These are phyloP conservation scores for Ectemnius cavifrons DNA, from an alignment of 2,888 invertebrate species.

Conservation along the genomic window DNA sequence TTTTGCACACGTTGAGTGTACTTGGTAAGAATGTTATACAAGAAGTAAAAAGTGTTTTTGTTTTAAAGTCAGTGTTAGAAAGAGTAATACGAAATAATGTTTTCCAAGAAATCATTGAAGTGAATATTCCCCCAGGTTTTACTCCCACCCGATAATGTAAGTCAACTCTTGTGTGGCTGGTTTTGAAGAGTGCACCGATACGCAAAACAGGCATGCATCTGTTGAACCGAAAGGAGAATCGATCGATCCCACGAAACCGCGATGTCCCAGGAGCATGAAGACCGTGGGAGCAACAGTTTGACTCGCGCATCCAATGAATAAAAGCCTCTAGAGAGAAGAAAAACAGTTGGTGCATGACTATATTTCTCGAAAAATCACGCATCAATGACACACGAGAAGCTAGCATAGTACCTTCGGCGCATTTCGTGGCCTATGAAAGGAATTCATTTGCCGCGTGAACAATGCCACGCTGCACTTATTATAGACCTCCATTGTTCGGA, in stretches of 20 bases:
- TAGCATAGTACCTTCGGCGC: slow-evolving; percentile 25
- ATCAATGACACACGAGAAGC: slow-evolving; percentile 7
- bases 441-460: slow-evolving; percentile 37
- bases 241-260: neutral
- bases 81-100: too few species aligned
- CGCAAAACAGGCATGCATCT: neutral
- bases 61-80: too few species aligned
- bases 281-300: slow-evolving; percentile 4
- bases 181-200: too few species aligned
- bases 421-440: slow-evolving; percentile 29
- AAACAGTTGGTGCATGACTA: neutral
- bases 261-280: neutral
- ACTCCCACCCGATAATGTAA: too few species aligned
- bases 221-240: neutral
- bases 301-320: neutral
- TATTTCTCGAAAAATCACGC: slow-evolving; percentile 21
- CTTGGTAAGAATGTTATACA: too few species aligned
- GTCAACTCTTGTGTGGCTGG: too few species aligned
- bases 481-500: slow-evolving; percentile 39
- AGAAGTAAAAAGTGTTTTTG: too few species aligned
- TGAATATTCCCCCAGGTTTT: too few species aligned
- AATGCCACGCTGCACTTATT: slow-evolving; percentile 30
- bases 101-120: too few species aligned
- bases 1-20: too few species aligned
- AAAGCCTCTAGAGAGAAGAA: neutral